Evolutionary conservation across 2,113 vertebrate genomes (phyloP).

Genomic region (Leptosomus discolor): DNA sequence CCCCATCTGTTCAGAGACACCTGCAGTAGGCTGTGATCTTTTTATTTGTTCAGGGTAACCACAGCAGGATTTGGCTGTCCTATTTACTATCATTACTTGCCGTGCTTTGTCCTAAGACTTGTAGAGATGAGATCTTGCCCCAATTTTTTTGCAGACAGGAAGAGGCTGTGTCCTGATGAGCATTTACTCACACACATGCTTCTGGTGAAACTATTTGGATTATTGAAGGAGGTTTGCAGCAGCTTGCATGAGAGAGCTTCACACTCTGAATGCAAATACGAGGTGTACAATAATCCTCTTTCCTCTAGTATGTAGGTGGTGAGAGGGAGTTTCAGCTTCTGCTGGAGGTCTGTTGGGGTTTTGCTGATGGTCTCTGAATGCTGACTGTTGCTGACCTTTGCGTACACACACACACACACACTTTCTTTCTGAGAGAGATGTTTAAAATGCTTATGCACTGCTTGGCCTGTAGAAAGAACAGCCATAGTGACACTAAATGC

Average conservation of each 20-base stretch:
- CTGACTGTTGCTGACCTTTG: neutral
- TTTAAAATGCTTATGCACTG: neutral
- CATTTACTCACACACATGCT: neutral
- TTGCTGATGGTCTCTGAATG: neutral
- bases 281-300: neutral
- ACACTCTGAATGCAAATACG: neutral
- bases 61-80: neutral
- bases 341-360: neutral
- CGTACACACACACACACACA: rapidly evolving
- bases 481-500: neutral
- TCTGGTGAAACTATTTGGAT: neutral
- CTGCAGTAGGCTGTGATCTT: neutral
- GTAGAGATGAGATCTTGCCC: neutral
- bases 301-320: neutral
- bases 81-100: neutral
- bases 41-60: neutral
- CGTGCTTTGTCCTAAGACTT: neutral
- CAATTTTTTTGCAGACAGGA: neutral
- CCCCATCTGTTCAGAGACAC: neutral
- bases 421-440: neutral
- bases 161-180: neutral
- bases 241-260: neutral
- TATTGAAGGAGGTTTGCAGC: neutral
- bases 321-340: neutral
- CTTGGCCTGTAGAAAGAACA: neutral